Evolutionary conservation across 1,140 invertebrate species (phyloP).

Genomic region (Pissodes strobi): DNA sequence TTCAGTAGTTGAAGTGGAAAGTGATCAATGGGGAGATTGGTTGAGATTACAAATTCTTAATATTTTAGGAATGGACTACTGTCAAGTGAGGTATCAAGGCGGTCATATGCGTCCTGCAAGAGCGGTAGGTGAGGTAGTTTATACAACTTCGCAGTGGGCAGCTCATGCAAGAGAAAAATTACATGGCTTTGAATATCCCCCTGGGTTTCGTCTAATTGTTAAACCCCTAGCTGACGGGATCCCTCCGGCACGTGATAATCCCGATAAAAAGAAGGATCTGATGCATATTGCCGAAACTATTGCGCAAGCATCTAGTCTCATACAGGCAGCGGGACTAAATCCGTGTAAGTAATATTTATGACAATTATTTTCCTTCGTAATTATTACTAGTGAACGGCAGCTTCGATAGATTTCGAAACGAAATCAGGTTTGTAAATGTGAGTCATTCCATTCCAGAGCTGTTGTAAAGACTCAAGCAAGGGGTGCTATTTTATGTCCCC

Average conservation of each 20-base stretch:
- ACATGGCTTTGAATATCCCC: constrained; percentile 86
- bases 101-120: constrained; percentile 58
- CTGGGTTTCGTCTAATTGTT: constrained; percentile 78
- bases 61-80: constrained; percentile 73
- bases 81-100: constrained; percentile 68
- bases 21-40: too few species aligned
- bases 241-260: background rate
- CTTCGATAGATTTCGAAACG: too few species aligned
- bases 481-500: too few species aligned
- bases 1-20: too few species aligned
- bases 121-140: constrained; percentile 68
- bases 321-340: constrained; percentile 68
- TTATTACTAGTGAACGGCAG: too few species aligned
- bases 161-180: constrained; percentile 81
- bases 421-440: too few species aligned
- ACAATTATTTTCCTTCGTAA: too few species aligned
- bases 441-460: too few species aligned
- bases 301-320: constrained; percentile 69
- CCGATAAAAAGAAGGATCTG: constrained; percentile 55
- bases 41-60: too few species aligned
- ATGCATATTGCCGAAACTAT: constrained; percentile 70
- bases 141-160: constrained; percentile 75
- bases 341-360: constrained; percentile 56
- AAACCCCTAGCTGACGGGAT: constrained; percentile 63
- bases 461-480: too few species aligned